Evolutionary conservation across 2,888 invertebrate genomes (phyloP), one percentile per base, ranked within the genome.

Genomic region (Sarcophaga variegata): DNA sequence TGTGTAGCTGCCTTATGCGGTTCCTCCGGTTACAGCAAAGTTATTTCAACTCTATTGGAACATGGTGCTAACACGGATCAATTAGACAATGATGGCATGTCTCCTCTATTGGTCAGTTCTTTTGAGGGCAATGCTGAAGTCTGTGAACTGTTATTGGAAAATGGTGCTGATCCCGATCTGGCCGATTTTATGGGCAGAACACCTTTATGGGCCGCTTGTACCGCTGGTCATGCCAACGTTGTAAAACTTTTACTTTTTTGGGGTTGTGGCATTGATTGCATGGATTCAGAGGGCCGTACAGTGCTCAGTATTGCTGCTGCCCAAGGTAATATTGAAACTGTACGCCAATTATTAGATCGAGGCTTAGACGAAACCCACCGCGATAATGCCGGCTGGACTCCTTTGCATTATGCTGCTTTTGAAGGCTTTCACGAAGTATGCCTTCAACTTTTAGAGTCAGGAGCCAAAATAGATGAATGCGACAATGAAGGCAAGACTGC

Each of bases 361-460:
- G 99, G 97, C 0, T 92, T 97, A 70, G 97, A 97, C 90, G 97
- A 97, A 90, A 97, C 97, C 86, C 97, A 97, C 91, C 94, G 97
- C 25, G 99, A 99, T 92, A 98, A 98, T 93, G 97, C 97, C 0
- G 99, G 99, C 0, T 99, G 99, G 99, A 99, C 99, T 0, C 98
- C 99, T 0, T 93, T 99, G 78, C 99, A 99, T 92, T 99, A 99
- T 92, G 97, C 99, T 0, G 97, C 99, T 17, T 99, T 98, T 92
- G 98, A 99, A 94, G 97, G 96, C 93, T 93, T 92, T 88, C 92
- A 92, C 69, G 93, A 94, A 85, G 93, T 94, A 81, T 93, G 93
- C 81, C 88, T 93, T 37, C 93, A 93, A 88, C 88, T 94, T 49
- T 93, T 98, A 0, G 98, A 98, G 91, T 97, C 97, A 0, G 98